Percentiles rank a stretch among this genome's conserved stretches.
These are phyloP conservation scores for Vesta saturnalis DNA, from an alignment of 2,888 invertebrate species.

Conservation along the genomic window DNA sequence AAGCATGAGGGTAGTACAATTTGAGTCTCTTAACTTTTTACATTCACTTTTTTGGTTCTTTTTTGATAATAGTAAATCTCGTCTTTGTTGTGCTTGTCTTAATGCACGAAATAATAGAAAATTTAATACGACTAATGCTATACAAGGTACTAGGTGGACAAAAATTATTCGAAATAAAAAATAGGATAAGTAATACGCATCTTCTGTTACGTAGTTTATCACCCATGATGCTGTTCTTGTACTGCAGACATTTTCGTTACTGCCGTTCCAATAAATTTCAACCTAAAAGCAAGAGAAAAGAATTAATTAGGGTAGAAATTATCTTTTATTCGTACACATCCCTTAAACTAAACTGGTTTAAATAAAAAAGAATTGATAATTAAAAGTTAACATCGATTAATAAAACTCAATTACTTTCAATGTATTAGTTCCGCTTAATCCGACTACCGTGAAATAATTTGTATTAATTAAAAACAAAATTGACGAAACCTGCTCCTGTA, in stretches of 20 bases:
- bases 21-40: constrained; percentile 79
- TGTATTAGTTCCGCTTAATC: too few species aligned
- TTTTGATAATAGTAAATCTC: constrained; percentile 58
- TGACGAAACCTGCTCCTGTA: too few species aligned
- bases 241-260: constrained; percentile 73
- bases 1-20: constrained; percentile 88
- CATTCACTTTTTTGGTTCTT: constrained; percentile 76
- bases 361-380: too few species aligned
- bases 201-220: constrained; percentile 69
- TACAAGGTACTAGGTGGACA: constrained; percentile 92
- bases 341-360: too few species aligned
- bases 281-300: constrained; percentile 61
- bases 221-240: constrained; percentile 78
- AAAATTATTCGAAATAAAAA: constrained; percentile 88
- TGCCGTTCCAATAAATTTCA: constrained; percentile 75
- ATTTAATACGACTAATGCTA: constrained; percentile 88
- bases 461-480: too few species aligned
- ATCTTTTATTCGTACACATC: too few species aligned
- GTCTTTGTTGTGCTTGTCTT: constrained; percentile 76
- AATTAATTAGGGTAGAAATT: too few species aligned
- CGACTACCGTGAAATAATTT: too few species aligned
- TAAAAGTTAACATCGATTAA: too few species aligned
- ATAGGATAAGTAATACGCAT: constrained; percentile 84
- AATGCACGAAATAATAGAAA: constrained; percentile 87
- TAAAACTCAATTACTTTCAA: too few species aligned